Percentiles rank a stretch among this genome's conserved stretches.
These are phyloP conservation scores for Heteromormyrus szaboi DNA, from an alignment of 2,797 vertebrate genomes.

Conservation along the genomic window DNA sequence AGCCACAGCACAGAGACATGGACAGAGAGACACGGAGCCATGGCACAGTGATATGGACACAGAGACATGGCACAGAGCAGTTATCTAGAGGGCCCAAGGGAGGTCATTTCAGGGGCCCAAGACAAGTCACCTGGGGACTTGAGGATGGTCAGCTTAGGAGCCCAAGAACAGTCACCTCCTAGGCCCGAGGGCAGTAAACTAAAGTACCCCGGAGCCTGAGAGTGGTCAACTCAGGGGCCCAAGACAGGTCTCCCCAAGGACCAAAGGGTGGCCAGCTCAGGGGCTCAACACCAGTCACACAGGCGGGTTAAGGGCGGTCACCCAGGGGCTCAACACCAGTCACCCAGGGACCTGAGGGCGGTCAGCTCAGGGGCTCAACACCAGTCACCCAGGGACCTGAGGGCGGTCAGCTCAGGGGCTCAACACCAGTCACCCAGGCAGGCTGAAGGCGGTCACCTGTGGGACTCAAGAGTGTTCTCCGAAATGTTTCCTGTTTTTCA, in stretches of 20 bases:
- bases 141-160: too few species aligned
- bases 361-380: too few species aligned
- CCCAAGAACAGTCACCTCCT: too few species aligned
- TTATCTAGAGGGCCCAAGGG: neutral
- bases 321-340: too few species aligned
- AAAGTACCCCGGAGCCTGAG: neutral
- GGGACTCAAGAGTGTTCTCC: neutral
- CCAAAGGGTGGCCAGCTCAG: too few species aligned
- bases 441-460: neutral
- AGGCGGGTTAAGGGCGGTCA: too few species aligned
- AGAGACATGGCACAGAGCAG: neutral
- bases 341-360: too few species aligned
- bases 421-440: neutral
- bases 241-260: too few species aligned
- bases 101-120: too few species aligned
- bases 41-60: neutral
- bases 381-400: too few species aligned
- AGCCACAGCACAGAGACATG: neutral
- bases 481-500: neutral
- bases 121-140: too few species aligned
- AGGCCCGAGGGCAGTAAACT: too few species aligned
- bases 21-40: neutral
- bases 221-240: neutral
- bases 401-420: neutral
- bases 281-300: neutral